Evolutionary conservation across 2,888 invertebrate species (phyloP), one percentile per base, ranked within the genome.

Genomic region (Ferrisia virgata): DNA sequence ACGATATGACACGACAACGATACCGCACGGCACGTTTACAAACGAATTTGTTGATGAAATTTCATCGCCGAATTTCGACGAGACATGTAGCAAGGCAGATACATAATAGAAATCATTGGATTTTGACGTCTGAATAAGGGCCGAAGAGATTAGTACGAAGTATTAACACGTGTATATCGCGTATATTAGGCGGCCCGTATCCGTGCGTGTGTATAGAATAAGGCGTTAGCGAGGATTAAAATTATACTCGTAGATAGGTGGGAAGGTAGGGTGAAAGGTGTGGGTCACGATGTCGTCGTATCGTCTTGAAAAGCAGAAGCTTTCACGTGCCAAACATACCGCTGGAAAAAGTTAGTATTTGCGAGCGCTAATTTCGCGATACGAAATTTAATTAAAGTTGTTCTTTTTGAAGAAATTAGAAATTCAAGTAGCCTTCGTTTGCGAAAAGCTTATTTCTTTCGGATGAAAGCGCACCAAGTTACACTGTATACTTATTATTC

Each of bases 341-440:
- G 64, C 28, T 13, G 64, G 53, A 76, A 76, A 76, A 76, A 76
- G 36, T 76, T 76, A 76, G n/a, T n/a, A n/a, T 69, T 64, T 33
- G 28, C 69, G 64, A 76, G 36, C 33, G 36, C 33, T 76, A 76
- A 76, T 76, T 76, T 76, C 72, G 72, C 72, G 72, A 76, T 76
- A 76, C 72, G 36, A 76, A 76, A 76, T 76, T 76, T 76, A 76
- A 76, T 76, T 76, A 76, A 76, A 76, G 33, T 76, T 76, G 72
- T 36, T 33, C 72, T 33, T 76, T 36, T 36, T 22, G 72, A 76
- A 76, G 72, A 76, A 76, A 76, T 76, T 76, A 76, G 36, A 76
- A 76, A 76, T 76, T 76, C 72, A 76, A 76, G 72, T 76, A 76
- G 72, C 64, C 64, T 64, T 64, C 64, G 64, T 64, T 25, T 28